These are phyloP conservation scores for Phaenicophaeus curvirostris DNA, from an alignment of 2,797 vertebrate genomes.

Conservation along the genomic window DNA sequence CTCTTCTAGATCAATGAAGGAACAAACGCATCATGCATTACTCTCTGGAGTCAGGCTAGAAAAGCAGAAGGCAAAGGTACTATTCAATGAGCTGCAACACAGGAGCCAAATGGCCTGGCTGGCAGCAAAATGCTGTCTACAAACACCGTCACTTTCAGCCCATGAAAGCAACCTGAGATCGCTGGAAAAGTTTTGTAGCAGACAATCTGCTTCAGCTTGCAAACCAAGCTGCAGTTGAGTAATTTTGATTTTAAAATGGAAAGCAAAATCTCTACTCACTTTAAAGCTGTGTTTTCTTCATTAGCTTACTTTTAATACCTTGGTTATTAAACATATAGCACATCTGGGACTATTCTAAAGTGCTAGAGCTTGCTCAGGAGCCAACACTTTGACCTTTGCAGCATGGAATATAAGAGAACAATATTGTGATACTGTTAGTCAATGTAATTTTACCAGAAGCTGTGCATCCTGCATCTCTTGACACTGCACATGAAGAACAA, in stretches of 20 bases:
- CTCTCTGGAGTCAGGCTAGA: rapidly evolving
- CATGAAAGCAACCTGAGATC: neutral
- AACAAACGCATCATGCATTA: rapidly evolving
- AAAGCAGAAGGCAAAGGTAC: neutral
- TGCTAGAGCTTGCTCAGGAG: neutral
- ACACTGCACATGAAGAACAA: constrained; percentile 92
- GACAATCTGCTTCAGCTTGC: neutral
- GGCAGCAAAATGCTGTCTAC: rapidly evolving
- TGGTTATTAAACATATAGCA: neutral
- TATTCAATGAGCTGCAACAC: rapidly evolving
- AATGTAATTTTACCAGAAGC: constrained; percentile 81
- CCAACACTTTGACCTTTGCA: neutral
- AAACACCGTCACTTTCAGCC: neutral
- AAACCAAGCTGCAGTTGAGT: neutral
- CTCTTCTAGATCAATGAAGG: neutral
- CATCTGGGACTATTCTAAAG: neutral
- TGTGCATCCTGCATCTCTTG: constrained; percentile 85
- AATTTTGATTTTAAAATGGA: neutral
- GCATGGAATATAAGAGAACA: neutral
- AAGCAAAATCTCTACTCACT: neutral
- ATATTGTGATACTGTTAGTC: neutral
- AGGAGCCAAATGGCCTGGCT: neutral
- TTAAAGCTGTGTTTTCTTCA: neutral
- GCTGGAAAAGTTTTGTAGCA: rapidly evolving
- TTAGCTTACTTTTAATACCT: neutral